phyloP scores from a whole-genome alignment of 2,113 vertebrate genomes.

The Arothron firmamentum region DNA sequence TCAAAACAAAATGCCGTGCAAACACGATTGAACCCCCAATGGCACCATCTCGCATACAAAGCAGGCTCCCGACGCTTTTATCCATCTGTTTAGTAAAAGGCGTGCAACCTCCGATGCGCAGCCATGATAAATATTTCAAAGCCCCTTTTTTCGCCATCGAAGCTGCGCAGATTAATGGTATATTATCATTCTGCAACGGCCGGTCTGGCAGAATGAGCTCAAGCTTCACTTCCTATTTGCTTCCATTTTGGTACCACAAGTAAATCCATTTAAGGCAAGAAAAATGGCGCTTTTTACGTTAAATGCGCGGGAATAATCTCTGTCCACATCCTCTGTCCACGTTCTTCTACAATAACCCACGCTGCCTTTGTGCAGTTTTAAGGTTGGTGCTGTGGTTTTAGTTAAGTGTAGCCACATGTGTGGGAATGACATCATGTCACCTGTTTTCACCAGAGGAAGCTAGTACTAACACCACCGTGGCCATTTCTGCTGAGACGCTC shows the following conservation, averaged over 20 bases:
- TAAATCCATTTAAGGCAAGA: conserved; percentile 65
- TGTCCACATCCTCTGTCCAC: no score
- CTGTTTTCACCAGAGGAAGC: no score
- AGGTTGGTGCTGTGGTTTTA: no score
- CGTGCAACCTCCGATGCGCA: conserved; percentile 25
- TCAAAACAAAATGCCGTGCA: conserved; percentile 48
- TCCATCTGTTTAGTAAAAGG: conserved; percentile 46
- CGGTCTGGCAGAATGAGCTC: conserved; percentile 33
- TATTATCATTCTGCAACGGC: conserved; percentile 50
- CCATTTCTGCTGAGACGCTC: no score
- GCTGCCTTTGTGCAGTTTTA: no score
- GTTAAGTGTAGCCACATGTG: no score
- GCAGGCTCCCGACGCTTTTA: conserved; percentile 41
- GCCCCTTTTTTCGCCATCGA: conserved; percentile 45
- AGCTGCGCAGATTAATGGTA: conserved; percentile 39
- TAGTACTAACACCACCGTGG: no score
- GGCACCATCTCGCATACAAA: conserved; percentile 41
- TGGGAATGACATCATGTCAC: no score
- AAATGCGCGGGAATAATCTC: no score
- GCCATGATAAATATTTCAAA: conserved; percentile 44
- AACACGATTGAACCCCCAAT: conserved; percentile 45
- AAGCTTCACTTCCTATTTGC: neutral
- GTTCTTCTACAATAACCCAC: no score
- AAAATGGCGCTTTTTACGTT: conserved; percentile 29
- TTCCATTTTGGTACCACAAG: neutral